Base-by-base conservation (phyloP, 2,797 vertebrate species). In the Propithecus perrieri region DNA sequence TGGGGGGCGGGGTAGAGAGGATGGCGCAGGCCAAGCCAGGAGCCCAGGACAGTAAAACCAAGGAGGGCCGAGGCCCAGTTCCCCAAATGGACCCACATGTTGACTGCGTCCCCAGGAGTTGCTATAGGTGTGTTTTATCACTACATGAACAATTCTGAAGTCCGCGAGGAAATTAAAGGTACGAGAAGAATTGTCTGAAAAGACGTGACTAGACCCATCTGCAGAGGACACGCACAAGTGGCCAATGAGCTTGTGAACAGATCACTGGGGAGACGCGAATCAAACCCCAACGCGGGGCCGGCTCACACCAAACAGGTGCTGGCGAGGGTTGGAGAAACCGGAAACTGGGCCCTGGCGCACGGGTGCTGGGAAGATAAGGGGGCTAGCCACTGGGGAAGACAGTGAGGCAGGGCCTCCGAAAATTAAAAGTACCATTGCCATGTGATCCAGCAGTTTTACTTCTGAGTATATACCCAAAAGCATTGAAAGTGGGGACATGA, bases 1-100 rank as follows among this genome's bases (percentile, higher is more conserved):
- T 12, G 11, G 10, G 20, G 12, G 35, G 9, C 4, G 4, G 20
- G 22, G 26, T 41, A 41, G 46, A 20, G 55, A 67, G 50, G 28
- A 30, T 4, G 22, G 8, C 33, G 6, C 1, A 11, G 72, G 20
- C 55, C 1, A 38, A 35, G 26, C 38, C 3, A 13, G 74, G 78
- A 57, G n/a, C 1, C 50, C 12, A 4, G 11, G 13, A 17, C 59
- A 74, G 75, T 50, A 24, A 63, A 22, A 14, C 65, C 7, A 1
- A 5, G 22, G 24, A 85, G 53, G 22, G 26, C 22, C 1, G 30
- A 9, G 74, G 33, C 55, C 2, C 8, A 2, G 11, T 15, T 41
- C 15, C 38, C 71, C n/a, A 15, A 0, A 24, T 18, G 7, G 46
- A 10, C 20, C 14, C 7, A 3, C 1, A 1, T 1, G 1, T 2